Evolutionary conservation across 2,888 invertebrate genomes (phyloP), one percentile per base, ranked within the genome.

Genomic region (Drosophila barbarae): DNA sequence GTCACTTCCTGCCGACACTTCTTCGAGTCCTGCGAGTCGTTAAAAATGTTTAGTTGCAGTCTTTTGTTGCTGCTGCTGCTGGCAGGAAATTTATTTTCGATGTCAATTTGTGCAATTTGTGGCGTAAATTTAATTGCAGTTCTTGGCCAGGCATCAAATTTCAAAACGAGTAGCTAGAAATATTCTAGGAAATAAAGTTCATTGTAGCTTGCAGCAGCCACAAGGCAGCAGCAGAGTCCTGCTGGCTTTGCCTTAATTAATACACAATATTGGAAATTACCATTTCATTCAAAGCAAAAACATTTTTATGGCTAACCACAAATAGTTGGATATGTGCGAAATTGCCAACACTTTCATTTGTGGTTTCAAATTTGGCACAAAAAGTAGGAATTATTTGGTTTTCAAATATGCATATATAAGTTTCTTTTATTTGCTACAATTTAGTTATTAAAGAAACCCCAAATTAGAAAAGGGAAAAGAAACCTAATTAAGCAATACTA

Each of bases 341-440:
- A 39, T 47, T 46, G 42, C 35, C 23, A 59, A 77, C 74, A 74
- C 74, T 74, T 74, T 74, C 74, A 21, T 49, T 74, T 77, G 72
- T 42, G 74, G 77, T 65, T 65, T 2, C 10, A 13, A 12, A 34
- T 57, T 47, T 52, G 30, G 32, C 18, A 9, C 47, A 9, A 52
- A 61, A 46, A 18, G 4, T 6, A 38, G 12, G 36, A 41, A 52
- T 50, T 34, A 32, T 32, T 60, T 65, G 8, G 13, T 50, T 13
- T 28, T 23, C n/a, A 36, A 21, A 44, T 57, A 21, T 7, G n/a
- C 15, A 44, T 57, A 15, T 7, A 15, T 42, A n/a, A 10, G 36
- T 23, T 30, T 13, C 28, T 6, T 28, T 4, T 4, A 2, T 28
- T 15, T 30, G 8, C 10, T 9, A 23, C 10, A 32, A 23, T 53